Conservation (phyloP, 2,113 vertebrate species). For the Centropristis striata region DNA sequence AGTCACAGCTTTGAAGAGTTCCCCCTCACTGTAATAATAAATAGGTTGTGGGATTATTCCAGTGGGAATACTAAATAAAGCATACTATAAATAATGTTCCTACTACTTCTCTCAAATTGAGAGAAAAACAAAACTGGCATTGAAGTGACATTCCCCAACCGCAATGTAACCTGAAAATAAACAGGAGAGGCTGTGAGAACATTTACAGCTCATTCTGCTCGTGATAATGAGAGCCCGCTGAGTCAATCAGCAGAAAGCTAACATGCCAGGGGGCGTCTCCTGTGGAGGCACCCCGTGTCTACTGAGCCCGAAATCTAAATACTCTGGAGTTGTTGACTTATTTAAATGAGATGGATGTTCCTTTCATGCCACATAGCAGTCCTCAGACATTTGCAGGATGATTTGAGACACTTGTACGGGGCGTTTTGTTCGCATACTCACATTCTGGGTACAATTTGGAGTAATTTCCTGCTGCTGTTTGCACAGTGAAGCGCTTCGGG, state of each 20-base stretch:
- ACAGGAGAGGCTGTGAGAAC: slow-evolving; percentile 29
- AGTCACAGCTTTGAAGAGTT: slow-evolving; percentile 13
- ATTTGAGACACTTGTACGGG: slow-evolving; percentile 21
- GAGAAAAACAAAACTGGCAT: slow-evolving; percentile 37
- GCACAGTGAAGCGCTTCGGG: slow-evolving; percentile 65
- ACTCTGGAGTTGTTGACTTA: slow-evolving; percentile 59
- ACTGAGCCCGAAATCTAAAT: slow-evolving; percentile 48
- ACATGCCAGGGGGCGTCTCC: slow-evolving; percentile 60
- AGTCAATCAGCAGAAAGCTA: slow-evolving; percentile 75
- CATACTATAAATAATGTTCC: slow-evolving; percentile 27
- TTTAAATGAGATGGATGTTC: slow-evolving; percentile 72
- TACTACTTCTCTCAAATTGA: slow-evolving; percentile 7
- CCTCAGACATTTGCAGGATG: slow-evolving; percentile 55
- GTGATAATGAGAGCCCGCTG: slow-evolving; percentile 66
- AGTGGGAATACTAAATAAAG: slow-evolving; percentile 39
- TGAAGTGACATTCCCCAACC: slow-evolving; percentile 43
- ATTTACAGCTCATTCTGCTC: slow-evolving; percentile 54
- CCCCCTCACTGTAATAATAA: background rate
- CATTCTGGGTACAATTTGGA: slow-evolving; percentile 68
- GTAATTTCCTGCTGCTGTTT: slow-evolving; percentile 79
- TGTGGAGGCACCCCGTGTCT: slow-evolving; percentile 44
- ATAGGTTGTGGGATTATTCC: slow-evolving; percentile 7
- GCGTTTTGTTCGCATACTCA: slow-evolving; percentile 45
- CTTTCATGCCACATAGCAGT: slow-evolving; percentile 28
- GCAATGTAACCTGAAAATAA: slow-evolving; percentile 48